Evolutionary conservation across 2,113 vertebrate species (phyloP), one percentile per base, ranked within the genome.

Genomic region (Cyprinodon tularosa): DNA sequence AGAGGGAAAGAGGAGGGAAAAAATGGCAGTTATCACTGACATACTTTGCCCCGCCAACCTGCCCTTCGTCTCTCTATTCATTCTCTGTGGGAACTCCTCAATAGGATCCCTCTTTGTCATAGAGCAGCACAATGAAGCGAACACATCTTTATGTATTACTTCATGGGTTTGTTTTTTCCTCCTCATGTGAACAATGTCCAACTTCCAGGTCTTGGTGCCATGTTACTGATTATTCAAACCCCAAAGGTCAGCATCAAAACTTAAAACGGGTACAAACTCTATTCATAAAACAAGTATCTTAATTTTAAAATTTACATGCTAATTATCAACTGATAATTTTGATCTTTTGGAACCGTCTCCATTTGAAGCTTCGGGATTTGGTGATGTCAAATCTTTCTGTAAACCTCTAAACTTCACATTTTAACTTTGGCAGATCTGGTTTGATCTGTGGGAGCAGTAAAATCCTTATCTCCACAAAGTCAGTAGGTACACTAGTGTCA

Each of bases 1-100:
- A 78, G 63, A 86, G 50, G 50, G 38, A 80, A 67, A 84, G 44
- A 66, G 6, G 64, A 83, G 69, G 3, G 17, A 47, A 80, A 80
- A 82, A 82, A 88, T 69, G 86, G 86, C 84, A 87, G 86, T 88
- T 88, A 88, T 80, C 80, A 80, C 44, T 84, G 83, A 90, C 87
- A 91, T 84, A 82, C 73, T 85, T 83, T 40, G 48, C 66, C 68
- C 62, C 76, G 82, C 88, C 86, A 90, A 81, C 78, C 57, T 70
- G 75, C 79, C 68, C 74, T 73, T 69, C 65, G 50, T 62, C 68
- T 22, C 38, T 60, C 59, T 61, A 66, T 44, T 29, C 17, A 57
- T 44, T n/a, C 2, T 80, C 63, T 77, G 66, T 78, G 42, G 65
- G 72, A 61, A 50, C 4, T 62, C 63, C 65, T 82, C 62, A 15